A percentile compares a stretch with the other conserved stretches of the same genome.
These are phyloP conservation scores for Littorina saxatilis DNA, from an alignment of 1,140 invertebrate species.

Conservation along the genomic window DNA sequence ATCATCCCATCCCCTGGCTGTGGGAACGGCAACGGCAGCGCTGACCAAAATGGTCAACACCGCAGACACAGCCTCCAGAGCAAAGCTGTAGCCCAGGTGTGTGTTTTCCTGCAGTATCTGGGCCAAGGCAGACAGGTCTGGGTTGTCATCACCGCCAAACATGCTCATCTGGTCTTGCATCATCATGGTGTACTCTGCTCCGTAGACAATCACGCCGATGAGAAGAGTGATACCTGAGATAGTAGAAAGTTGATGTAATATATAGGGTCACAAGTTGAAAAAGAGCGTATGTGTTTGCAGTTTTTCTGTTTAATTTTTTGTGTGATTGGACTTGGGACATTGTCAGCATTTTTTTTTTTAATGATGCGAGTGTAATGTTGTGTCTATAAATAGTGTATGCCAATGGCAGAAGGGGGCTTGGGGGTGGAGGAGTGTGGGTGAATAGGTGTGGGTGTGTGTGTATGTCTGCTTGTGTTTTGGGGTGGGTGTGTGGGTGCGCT, in stretches of 20 bases:
- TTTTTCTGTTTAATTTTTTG: too few relatives aligned
- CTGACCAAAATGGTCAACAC: neutral
- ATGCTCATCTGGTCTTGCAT: constrained; percentile 15
- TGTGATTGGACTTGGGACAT: too few relatives aligned
- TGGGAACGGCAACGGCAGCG: neutral
- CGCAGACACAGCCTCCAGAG: constrained; percentile 17
- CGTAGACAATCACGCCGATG: constrained; percentile 15
- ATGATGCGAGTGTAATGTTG: too few relatives aligned
- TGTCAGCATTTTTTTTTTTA: too few relatives aligned
- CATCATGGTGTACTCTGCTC: neutral
- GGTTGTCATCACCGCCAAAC: neutral
- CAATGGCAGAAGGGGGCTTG: too few relatives aligned
- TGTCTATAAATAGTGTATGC: too few relatives aligned
- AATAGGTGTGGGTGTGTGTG: too few relatives aligned
- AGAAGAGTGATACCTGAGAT: constrained; percentile 15
- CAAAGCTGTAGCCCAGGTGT: constrained; percentile 17
- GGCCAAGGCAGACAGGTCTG: neutral
- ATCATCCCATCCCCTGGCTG: neutral
- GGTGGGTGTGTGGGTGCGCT: too few relatives aligned
- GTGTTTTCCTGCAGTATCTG: constrained; percentile 17
- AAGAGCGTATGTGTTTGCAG: too few relatives aligned
- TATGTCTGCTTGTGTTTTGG: too few relatives aligned
- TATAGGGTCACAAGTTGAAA: too few relatives aligned
- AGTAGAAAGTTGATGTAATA: neutral
- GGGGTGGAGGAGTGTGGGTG: too few relatives aligned